Conservation (phyloP, 2,113 vertebrate genomes). For the Australoheros scitulus region DNA sequence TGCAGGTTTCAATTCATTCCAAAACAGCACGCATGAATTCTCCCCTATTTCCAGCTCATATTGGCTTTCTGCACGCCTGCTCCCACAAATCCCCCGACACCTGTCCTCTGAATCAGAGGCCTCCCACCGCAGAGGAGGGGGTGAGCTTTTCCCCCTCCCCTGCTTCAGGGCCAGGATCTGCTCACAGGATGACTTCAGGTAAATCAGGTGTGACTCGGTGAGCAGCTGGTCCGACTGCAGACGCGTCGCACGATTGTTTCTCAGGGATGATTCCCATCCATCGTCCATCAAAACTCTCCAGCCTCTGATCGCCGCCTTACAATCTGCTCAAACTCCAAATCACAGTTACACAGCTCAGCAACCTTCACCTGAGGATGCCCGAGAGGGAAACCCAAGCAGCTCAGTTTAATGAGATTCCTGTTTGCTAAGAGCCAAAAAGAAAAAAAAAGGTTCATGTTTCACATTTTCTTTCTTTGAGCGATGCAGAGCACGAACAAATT, state of each 20-base stretch:
- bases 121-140: background rate
- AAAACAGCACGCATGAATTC: constrained; percentile 73
- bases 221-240: background rate
- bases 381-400: background rate
- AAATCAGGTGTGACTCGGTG: constrained; percentile 4
- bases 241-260: background rate
- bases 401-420: background rate
- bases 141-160: background rate
- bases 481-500: too few relatives aligned
- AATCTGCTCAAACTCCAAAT: background rate
- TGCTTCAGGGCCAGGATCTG: background rate
- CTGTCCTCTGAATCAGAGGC: constrained; percentile 1
- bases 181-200: background rate
- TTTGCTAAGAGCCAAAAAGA: background rate
- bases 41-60: constrained; percentile 70
- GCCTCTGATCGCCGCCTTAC: background rate
- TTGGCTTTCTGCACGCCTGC: constrained; percentile 61
- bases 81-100: constrained; percentile 45
- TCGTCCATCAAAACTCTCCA: background rate
- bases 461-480: too few relatives aligned
- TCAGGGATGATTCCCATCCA: background rate
- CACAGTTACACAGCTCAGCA: background rate
- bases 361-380: background rate
- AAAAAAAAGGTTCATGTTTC: background rate
- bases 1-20: constrained; percentile 69